Evolutionary conservation across 2,888 invertebrate genomes (phyloP).

Genomic region (Scelioninae gen. 1): DNA sequence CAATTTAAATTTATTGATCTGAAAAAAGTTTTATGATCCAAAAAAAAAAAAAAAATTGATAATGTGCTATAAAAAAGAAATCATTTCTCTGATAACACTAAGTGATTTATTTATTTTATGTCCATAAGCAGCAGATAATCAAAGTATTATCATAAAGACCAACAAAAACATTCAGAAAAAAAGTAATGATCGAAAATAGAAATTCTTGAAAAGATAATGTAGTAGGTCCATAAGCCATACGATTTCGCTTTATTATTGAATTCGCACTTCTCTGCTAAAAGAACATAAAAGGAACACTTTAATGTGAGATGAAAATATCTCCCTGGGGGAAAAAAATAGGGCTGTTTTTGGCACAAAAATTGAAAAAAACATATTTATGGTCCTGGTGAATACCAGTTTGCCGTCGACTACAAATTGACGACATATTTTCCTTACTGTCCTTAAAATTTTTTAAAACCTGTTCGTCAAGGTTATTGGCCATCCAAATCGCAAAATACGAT

Average conservation of each 20-base stretch:
- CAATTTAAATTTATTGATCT: too few species aligned
- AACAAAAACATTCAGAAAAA: not conserved
- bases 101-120: too few species aligned
- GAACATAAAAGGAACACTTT: not conserved
- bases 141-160: too few species aligned
- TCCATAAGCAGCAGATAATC: not conserved
- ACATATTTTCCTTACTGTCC: constrained; percentile 24
- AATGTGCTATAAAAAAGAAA: too few species aligned
- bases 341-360: not conserved
- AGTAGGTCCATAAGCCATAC: not conserved
- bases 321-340: not conserved
- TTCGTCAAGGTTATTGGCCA: constrained; percentile 56
- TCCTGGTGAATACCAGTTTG: constrained; percentile 9
- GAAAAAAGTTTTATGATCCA: too few species aligned
- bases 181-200: not conserved
- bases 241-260: not conserved
- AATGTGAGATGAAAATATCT: not conserved
- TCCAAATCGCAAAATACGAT: constrained; percentile 36
- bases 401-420: constrained; percentile 27
- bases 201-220: not conserved
- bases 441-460: constrained; percentile 59
- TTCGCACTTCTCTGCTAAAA: not conserved
- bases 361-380: constrained; percentile 17
- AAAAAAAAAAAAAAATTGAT: too few species aligned
- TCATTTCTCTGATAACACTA: too few species aligned